Conservation (phyloP, 2,113 vertebrate genomes). For the Fulmarus glacialis region DNA sequence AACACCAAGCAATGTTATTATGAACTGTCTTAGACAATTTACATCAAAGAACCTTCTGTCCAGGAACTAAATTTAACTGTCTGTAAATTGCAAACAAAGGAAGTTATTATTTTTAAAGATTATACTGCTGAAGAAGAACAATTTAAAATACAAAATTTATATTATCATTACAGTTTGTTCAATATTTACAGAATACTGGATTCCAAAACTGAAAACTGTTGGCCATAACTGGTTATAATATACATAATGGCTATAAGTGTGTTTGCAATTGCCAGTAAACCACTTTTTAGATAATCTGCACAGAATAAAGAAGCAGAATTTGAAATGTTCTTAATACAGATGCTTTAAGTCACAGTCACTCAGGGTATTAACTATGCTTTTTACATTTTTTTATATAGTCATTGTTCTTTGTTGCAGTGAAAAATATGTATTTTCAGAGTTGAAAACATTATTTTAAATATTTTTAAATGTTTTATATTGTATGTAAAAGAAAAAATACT, state of each 20-base stretch:
- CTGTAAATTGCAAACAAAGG: constrained; percentile 70
- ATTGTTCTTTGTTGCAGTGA: background rate
- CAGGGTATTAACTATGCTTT: background rate
- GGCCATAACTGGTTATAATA: background rate
- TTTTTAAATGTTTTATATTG: background rate
- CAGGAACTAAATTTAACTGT: constrained; percentile 80
- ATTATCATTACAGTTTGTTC: constrained; percentile 20
- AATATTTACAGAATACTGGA: background rate
- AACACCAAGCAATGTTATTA: constrained; percentile 79
- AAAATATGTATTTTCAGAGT: background rate
- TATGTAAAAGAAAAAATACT: background rate
- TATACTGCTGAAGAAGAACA: background rate
- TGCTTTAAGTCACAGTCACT: background rate
- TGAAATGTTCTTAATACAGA: background rate
- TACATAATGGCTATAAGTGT: background rate
- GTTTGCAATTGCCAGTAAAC: background rate
- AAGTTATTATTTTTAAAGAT: constrained; percentile 61
- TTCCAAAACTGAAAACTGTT: background rate
- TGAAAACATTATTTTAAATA: background rate
- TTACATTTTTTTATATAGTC: background rate
- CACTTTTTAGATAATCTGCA: background rate
- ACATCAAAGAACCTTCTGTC: constrained; percentile 78
- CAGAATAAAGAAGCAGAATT: background rate
- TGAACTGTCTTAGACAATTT: constrained; percentile 77
- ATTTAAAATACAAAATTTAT: constrained; percentile 15